Evolutionary conservation across 2,113 vertebrate species (phyloP).

Genomic region (Zosterops japonicus): DNA sequence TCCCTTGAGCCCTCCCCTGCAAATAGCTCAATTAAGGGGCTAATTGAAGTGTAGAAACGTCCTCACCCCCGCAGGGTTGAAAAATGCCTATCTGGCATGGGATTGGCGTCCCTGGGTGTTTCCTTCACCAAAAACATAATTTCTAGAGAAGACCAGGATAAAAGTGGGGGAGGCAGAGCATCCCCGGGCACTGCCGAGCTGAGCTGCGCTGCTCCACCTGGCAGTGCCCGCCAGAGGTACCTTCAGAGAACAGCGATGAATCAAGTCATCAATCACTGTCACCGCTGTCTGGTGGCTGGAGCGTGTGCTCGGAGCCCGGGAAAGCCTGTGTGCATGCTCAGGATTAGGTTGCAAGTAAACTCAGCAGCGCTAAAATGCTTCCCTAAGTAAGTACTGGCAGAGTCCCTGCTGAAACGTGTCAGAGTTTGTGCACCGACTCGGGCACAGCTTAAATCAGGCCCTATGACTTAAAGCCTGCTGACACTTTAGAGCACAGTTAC

Average conservation of each 20-base stretch:
- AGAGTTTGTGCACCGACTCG: neutral
- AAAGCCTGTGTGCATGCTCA: conserved; percentile 61
- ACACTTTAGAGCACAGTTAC: neutral
- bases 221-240: neutral
- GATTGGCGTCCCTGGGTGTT: neutral
- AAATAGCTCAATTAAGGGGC: conserved; percentile 56
- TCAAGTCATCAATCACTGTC: conserved; percentile 64
- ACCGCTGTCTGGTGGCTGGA: neutral
- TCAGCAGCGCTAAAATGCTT: conserved; percentile 60
- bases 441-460: neutral
- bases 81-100: conserved; percentile 12
- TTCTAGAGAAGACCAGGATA: neutral
- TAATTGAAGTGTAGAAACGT: conserved; percentile 29
- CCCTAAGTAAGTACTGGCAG: conserved; percentile 47
- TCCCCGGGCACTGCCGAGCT: neutral
- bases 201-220: neutral
- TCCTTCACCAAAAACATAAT: neutral
- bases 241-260: conserved; percentile 39
- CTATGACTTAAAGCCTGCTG: conserved; percentile 49
- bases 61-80: neutral
- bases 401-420: conserved; percentile 29
- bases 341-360: conserved; percentile 74
- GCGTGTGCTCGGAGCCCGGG: neutral
- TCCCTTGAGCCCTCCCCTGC: conserved; percentile 1
- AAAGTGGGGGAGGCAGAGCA: neutral